These are phyloP conservation scores for Spatula clypeata DNA, from an alignment of 2,797 vertebrate species.

Conservation along the genomic window DNA sequence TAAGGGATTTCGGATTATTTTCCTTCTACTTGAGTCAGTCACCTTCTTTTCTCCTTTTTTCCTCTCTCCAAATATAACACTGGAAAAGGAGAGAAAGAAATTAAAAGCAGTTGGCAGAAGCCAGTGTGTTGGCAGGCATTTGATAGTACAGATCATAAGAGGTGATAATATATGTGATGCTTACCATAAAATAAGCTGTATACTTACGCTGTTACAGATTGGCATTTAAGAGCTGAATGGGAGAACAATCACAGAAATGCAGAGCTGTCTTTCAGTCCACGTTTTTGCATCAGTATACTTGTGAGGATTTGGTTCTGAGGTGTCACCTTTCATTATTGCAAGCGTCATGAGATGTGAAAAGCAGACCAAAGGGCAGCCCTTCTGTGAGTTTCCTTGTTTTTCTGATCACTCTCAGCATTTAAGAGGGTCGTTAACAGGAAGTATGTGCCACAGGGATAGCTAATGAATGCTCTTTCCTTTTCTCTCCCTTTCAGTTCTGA, in stretches of 20 bases:
- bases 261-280: background rate
- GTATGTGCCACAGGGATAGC: background rate
- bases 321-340: background rate
- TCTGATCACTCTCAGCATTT: background rate
- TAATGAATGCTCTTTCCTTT: background rate
- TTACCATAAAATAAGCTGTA: conserved; percentile 6
- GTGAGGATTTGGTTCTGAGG: background rate
- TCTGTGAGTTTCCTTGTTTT: background rate
- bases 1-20: conserved; percentile 29
- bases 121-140: conserved; percentile 8
- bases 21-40: conserved; percentile 1
- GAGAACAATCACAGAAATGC: background rate
- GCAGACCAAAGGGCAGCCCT: background rate
- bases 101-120: conserved; percentile 22
- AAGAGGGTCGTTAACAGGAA: background rate
- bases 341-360: background rate
- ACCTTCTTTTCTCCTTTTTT: background rate
- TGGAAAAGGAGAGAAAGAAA: conserved; percentile 42
- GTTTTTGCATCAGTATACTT: background rate
- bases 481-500: background rate
- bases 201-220: background rate
- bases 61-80: background rate
- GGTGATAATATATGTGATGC: conserved; percentile 33
- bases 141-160: background rate
- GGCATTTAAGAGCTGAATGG: conserved; percentile 11